Percentiles rank a stretch among this genome's conserved stretches.
phyloP scores from a whole-genome alignment of 2,888 invertebrate species.

The Prosopocoilus inquinatus region DNA sequence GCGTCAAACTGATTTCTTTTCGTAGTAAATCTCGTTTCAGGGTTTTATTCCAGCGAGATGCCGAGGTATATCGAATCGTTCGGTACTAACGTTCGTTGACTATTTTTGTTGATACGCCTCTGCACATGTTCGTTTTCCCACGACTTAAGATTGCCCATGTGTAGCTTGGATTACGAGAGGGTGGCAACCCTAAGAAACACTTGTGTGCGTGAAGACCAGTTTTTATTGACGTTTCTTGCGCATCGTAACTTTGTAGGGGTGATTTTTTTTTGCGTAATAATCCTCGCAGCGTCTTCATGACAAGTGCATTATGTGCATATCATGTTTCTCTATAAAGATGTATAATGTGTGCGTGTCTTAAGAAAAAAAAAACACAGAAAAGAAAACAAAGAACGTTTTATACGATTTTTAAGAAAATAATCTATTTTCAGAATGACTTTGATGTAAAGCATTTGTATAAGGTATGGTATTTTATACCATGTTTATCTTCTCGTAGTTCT shows the following conservation, averaged over 20 bases:
- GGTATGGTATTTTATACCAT: too few species aligned
- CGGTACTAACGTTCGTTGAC: constrained; percentile 27
- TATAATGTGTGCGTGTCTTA: too few species aligned
- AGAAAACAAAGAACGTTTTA: too few species aligned
- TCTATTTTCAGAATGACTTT: too few species aligned
- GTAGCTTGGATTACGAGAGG: constrained; percentile 37
- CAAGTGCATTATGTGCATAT: constrained; percentile 1
- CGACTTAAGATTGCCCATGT: constrained; percentile 42
- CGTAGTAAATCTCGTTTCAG: constrained; percentile 11
- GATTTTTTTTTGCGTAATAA: constrained; percentile 10
- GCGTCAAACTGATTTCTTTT: constrained; percentile 13
- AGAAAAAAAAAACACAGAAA: too few species aligned
- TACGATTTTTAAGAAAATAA: too few species aligned
- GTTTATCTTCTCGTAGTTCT: too few species aligned
- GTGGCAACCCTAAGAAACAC: constrained; percentile 41
- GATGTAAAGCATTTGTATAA: too few species aligned
- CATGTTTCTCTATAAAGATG: too few species aligned
- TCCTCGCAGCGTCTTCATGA: neutral
- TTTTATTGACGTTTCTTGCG: constrained; percentile 26
- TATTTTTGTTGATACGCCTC: constrained; percentile 37
- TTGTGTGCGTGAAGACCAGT: constrained; percentile 29
- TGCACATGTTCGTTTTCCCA: constrained; percentile 47
- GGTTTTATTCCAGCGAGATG: constrained; percentile 4
- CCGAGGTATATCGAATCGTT: neutral
- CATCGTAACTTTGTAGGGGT: constrained; percentile 5